Percentiles rank a stretch among this genome's conserved stretches.
phyloP scores from a whole-genome alignment of 2,113 vertebrate genomes.

The Cisticola juncidis region DNA sequence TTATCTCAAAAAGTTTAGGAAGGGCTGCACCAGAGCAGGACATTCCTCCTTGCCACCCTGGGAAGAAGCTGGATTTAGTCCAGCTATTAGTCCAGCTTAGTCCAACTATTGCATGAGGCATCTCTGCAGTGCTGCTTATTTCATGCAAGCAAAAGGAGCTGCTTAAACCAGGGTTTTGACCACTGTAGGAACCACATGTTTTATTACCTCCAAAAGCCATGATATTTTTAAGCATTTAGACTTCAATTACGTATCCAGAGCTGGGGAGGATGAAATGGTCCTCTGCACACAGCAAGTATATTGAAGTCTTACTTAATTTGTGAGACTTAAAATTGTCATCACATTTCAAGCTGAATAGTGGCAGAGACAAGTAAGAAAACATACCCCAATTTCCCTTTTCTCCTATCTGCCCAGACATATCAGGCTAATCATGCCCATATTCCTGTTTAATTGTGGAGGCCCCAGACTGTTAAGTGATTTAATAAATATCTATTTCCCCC shows the following conservation, averaged over 20 bases:
- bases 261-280: not conserved
- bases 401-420: not conserved
- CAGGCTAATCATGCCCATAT: not conserved
- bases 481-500: not conserved
- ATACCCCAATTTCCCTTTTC: not conserved
- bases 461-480: not conserved
- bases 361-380: not conserved
- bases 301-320: not conserved
- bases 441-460: not conserved
- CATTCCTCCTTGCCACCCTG: not conserved
- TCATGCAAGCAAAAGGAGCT: not conserved
- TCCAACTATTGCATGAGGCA: not conserved
- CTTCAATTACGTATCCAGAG: not conserved
- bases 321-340: not conserved
- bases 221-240: not conserved
- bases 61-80: not conserved
- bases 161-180: not conserved
- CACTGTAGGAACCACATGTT: not conserved
- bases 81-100: too few species aligned
- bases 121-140: fast-evolving
- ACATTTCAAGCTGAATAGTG: not conserved
- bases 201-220: not conserved
- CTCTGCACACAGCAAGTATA: not conserved
- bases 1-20: not conserved
- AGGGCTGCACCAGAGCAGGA: not conserved